Base-by-base conservation (phyloP, 2,797 vertebrate species). In the Falco naumanni region DNA sequence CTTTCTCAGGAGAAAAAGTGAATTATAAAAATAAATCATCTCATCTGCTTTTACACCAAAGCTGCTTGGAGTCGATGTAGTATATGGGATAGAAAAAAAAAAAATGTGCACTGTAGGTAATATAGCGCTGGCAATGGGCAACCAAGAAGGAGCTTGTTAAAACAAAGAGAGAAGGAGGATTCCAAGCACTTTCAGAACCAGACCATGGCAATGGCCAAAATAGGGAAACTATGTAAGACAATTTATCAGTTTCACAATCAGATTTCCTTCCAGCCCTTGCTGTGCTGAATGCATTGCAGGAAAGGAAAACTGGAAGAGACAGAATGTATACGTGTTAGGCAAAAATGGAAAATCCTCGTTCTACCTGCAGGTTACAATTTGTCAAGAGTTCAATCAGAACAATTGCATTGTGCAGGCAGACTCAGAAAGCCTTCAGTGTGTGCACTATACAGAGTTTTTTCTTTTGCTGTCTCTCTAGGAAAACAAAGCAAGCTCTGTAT, bases 231-330 rank as follows among this genome's bases (percentile, higher is more conserved):
- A 97, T 97, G 97, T 96, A 96, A 96, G 90, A 96, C 94, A 96
- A 96, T 97, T 96, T 97, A 97, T 96, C 95, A 96, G 96, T 94
- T 97, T 96, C 96, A 97, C 93, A 96, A 96, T 97, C 96, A 96
- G 94, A 95, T 96, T 95, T 96, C 93, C 96, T 97, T 96, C 96
- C 95, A 96, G 92, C 84, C 78, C 91, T 93, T 80, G 94, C 90
- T 96, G 91, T 90, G 96, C 94, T 94, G 91, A 95, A 94, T 83
- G 80, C 89, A 48, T 91, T 64, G 84, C 89, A 93, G 85, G 78
- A 87, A 91, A 95, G 77, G 77, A 80, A 92, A 95, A 94, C 92
- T 84, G 89, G 93, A 88, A 95, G 76, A 93, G 92, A 91, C 85
- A 72, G 90, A 95, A 95, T 43, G 85, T 91, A 85, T 92, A 91